Evolutionary conservation across 64 coral and sea anemone genomes (phyloP), one percentile per base, ranked within the genome.

Genomic region (Stichodactyla mertensii): DNA sequence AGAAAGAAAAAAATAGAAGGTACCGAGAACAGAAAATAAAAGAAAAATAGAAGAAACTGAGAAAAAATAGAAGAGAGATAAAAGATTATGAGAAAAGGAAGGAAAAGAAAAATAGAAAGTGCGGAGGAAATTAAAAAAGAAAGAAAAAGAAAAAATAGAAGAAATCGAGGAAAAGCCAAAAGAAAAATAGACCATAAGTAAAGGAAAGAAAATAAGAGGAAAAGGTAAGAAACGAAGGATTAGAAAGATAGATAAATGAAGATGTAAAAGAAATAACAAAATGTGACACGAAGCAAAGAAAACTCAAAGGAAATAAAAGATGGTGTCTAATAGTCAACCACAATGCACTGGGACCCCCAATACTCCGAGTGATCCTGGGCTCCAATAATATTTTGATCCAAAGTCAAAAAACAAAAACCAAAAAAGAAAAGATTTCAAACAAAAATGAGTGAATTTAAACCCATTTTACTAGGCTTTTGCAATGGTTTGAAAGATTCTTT

Each of bases 401-500:
- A 28, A 16, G 54, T 22, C 13, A 85, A 85, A 57, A 45, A 15
- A 85, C 11, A 19, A 64, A 57, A 45, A 15, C 61, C 11, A 19
- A 14, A 82, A 23, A 55, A 64, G 36, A 57, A 85, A 85, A 64
- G 20, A 2, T 16, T 85, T 85, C 83, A 85, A 52, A 53, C 0
- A 52, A 81, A 89, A 77, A 97, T 97, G 94, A 90, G 88, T 58
- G 94, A 97, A 85, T 93, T 97, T 60, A 93, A 84, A 77, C 84
- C 94, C 87, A 89, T 97, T 83, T 56, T 97, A 22, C 80, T 97
- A 13, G 91, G 91, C 78, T 77, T 97, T 36, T 82, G 64, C 7
- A 82, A 93, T 82, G 94, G 94, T 77, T 87, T 97, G 23, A 97
- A 97, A 84, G 94, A 97, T 87, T 93, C 94, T 58, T 22, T 97